Conservation (phyloP, 2,113 vertebrate genomes). For the Bothrops jararaca region DNA sequence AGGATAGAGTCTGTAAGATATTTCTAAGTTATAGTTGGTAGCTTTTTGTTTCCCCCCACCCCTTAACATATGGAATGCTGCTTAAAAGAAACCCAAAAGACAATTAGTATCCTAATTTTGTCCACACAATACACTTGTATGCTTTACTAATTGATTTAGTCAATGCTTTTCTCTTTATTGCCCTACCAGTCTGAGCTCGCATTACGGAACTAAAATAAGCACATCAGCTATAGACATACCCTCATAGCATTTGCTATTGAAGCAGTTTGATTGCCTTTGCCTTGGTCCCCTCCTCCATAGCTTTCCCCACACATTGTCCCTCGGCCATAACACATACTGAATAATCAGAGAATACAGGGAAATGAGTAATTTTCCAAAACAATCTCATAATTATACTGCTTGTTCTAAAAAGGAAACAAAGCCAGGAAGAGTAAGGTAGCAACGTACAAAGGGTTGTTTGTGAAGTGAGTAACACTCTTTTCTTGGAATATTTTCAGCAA, state of each 20-base stretch:
- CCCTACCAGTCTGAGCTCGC: background rate
- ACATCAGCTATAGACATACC: background rate
- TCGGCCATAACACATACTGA: conserved; percentile 45
- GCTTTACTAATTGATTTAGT: background rate
- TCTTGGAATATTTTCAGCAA: background rate
- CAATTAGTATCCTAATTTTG: background rate
- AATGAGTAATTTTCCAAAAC: conserved; percentile 70
- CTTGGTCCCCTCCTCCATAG: background rate
- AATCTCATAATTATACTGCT: conserved; percentile 43
- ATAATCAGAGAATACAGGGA: conserved; percentile 66
- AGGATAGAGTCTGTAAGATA: background rate
- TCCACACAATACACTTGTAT: background rate
- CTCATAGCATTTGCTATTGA: background rate
- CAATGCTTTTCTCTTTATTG: background rate
- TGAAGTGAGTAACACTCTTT: background rate
- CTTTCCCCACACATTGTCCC: conserved; percentile 23
- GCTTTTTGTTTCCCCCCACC: background rate
- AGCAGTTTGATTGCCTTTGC: conserved; percentile 3
- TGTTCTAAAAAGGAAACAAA: conserved; percentile 65
- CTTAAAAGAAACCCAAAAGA: background rate
- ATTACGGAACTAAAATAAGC: background rate
- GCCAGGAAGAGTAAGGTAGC: conserved; percentile 68
- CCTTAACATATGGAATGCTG: background rate
- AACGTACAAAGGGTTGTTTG: conserved; percentile 44
- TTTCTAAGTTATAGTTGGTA: background rate